Conservation (phyloP, 1,140 invertebrate species). For the Conus ventricosus region DNA sequence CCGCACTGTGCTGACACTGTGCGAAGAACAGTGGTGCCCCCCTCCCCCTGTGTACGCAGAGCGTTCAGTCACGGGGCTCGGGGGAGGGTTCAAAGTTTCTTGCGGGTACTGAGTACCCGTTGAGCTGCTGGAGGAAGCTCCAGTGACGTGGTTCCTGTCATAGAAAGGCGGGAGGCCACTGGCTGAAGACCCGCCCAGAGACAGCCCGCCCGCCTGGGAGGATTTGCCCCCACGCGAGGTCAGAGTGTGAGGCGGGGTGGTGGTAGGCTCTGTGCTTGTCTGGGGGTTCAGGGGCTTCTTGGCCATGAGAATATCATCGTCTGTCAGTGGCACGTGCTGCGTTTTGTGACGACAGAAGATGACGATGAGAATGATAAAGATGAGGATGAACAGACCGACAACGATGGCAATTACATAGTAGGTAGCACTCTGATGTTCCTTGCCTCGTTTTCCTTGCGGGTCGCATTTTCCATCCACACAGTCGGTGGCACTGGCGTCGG, state of each 20-base stretch:
- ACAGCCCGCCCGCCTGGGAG: conserved; percentile 57
- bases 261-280: conserved; percentile 37
- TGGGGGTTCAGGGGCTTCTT: conserved; percentile 65
- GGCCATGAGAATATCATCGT: conserved; percentile 63
- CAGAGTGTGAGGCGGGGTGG: conserved; percentile 57
- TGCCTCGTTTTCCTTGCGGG: conserved; percentile 27
- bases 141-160: conserved; percentile 87
- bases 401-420: conserved; percentile 69
- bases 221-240: conserved; percentile 59
- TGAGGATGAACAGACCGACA: conserved; percentile 62
- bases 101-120: conserved; percentile 81
- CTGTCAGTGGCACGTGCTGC: conserved; percentile 41
- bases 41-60: conserved; percentile 70
- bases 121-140: conserved; percentile 85
- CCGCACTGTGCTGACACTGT: conserved; percentile 69
- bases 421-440: conserved; percentile 45
- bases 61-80: conserved; percentile 85
- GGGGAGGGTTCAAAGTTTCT: conserved; percentile 91
- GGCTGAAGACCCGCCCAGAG: conserved; percentile 50
- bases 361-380: conserved; percentile 65
- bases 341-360: conserved; percentile 68
- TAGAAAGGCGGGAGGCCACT: conserved; percentile 74
- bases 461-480: conserved; percentile 32
- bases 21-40: conserved; percentile 65
- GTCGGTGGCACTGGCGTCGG: conserved; percentile 1